Evolutionary conservation across 2,113 vertebrate genomes (phyloP).

Genomic region (Oxygymnocypris stewartii): DNA sequence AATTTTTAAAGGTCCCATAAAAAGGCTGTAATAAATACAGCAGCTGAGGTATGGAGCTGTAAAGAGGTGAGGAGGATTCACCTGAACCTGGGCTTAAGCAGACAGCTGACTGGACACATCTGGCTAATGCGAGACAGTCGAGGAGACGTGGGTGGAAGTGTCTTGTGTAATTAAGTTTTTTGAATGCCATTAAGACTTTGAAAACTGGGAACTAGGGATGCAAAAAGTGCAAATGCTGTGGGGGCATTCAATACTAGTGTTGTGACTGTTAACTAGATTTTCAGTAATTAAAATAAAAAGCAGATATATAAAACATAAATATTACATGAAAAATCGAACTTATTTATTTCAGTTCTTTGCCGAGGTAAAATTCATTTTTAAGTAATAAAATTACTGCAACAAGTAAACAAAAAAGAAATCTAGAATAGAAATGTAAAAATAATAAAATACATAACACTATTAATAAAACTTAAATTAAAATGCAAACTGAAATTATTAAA

Average conservation of each 20-base stretch:
- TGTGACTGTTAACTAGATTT: background rate
- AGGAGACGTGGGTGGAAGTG: constrained; percentile 8
- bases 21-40: constrained; percentile 69
- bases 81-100: constrained; percentile 25
- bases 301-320: background rate
- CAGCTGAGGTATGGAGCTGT: constrained; percentile 63
- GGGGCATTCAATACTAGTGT: background rate
- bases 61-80: constrained; percentile 48
- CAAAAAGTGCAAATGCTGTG: background rate
- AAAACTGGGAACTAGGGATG: background rate
- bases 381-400: no score
- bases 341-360: no score
- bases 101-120: constrained; percentile 13
- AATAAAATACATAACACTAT: background rate
- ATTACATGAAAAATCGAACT: background rate
- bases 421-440: background rate
- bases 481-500: no score
- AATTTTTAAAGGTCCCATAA: constrained; percentile 69
- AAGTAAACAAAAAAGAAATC: background rate
- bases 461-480: background rate
- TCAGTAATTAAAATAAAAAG: background rate
- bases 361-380: no score
- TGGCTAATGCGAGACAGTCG: constrained; percentile 3
- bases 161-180: constrained; percentile 9
- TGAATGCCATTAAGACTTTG: background rate